Evolutionary conservation across 2,113 vertebrate species (phyloP).

Genomic region (Alectura lathami): DNA sequence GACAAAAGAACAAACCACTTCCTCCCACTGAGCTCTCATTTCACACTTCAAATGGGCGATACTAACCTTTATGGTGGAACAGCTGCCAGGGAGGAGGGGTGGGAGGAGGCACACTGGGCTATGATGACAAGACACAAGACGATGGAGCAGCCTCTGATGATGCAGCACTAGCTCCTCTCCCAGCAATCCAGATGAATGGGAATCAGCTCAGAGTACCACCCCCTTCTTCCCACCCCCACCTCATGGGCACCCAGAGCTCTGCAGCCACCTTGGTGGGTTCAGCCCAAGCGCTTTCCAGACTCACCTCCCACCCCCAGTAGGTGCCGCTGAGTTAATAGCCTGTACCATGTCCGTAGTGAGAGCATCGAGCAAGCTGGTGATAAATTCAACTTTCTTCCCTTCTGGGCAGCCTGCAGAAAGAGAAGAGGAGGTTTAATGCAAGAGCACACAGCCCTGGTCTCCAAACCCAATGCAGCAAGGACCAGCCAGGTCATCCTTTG

Average conservation of each 20-base stretch:
- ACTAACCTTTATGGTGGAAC: slow-evolving; percentile 47
- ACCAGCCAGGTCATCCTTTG: not conserved
- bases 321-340: slow-evolving; percentile 94
- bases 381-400: slow-evolving; percentile 96
- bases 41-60: slow-evolving; percentile 61
- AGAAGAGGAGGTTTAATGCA: slow-evolving; percentile 13
- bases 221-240: not conserved
- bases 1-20: slow-evolving; percentile 65
- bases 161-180: not conserved
- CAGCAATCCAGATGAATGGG: not conserved
- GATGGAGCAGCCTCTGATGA: not conserved
- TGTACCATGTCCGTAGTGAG: slow-evolving; percentile 99
- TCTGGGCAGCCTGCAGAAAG: slow-evolving; percentile 90
- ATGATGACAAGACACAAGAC: not conserved
- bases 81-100: slow-evolving; percentile 24
- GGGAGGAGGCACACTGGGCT: not conserved
- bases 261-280: not conserved
- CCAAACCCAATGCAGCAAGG: not conserved
- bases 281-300: slow-evolving; percentile 40
- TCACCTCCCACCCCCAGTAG: slow-evolving; percentile 96
- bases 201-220: not conserved
- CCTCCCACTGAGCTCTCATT: slow-evolving; percentile 61
- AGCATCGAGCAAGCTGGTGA: slow-evolving; percentile 95
- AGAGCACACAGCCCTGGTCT: not conserved
- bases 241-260: not conserved